These are phyloP conservation scores for Lagopus muta DNA, from an alignment of 2,113 vertebrate species.

Conservation along the genomic window DNA sequence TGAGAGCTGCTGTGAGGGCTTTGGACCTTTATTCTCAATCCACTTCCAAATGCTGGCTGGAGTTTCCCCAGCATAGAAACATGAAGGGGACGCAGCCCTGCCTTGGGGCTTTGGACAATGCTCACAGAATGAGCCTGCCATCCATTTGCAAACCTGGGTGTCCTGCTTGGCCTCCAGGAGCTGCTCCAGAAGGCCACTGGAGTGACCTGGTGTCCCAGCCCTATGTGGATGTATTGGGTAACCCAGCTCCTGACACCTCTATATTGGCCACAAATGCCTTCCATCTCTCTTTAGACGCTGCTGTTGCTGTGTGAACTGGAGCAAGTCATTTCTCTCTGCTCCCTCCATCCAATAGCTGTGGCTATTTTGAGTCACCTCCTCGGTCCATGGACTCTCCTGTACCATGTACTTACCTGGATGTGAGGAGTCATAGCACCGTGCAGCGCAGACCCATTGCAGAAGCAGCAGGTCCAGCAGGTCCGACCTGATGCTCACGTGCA, in stretches of 20 bases:
- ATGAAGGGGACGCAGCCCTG: neutral
- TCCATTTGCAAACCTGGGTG: neutral
- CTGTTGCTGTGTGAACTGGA: neutral
- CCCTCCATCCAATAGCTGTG: conserved; percentile 37
- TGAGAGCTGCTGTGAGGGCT: neutral
- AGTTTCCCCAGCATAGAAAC: neutral
- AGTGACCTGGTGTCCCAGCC: neutral
- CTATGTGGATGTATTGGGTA: neutral
- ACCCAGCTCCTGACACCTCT: neutral
- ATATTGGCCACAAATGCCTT: neutral
- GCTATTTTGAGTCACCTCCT: neutral
- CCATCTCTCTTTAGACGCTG: neutral
- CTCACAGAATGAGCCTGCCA: neutral
- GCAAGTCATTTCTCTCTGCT: neutral
- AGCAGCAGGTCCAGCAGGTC: conserved; percentile 54
- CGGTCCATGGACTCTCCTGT: neutral
- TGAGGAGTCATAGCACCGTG: neutral
- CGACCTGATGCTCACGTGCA: neutral
- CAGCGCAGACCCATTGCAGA: neutral
- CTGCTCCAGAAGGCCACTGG: neutral
- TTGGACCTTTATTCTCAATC: neutral
- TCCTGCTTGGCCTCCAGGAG: neutral
- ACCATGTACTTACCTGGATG: conserved; percentile 14
- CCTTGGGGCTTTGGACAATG: neutral
- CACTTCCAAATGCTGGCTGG: neutral